A percentile compares a stretch with the other conserved stretches of the same genome.
phyloP scores from a whole-genome alignment of 2,888 invertebrate species.

The Cyclophora albipunctata region DNA sequence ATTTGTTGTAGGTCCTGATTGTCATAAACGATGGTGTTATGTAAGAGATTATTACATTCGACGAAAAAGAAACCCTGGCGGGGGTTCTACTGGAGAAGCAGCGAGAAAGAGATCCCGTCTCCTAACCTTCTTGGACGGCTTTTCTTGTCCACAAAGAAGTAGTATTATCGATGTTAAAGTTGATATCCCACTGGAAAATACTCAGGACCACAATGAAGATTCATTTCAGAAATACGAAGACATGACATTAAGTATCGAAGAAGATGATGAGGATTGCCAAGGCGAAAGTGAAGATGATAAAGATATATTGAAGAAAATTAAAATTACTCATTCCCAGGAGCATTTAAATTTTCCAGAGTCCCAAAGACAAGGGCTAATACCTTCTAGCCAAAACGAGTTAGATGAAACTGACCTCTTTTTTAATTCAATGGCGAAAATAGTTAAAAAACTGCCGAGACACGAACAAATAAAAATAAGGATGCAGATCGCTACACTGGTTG shows the following conservation, averaged over 20 bases:
- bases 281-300: not conserved
- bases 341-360: too few relatives aligned
- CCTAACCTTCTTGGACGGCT: slow-evolving; percentile 21
- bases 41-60: slow-evolving; percentile 34
- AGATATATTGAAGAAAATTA: not conserved
- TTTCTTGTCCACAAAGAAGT: slow-evolving; percentile 16
- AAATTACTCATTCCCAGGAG: not conserved
- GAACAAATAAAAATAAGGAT: slow-evolving; percentile 27
- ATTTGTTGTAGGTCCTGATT: slow-evolving; percentile 19
- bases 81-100: slow-evolving; percentile 25
- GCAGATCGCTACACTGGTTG: slow-evolving; percentile 24
- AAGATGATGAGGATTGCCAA: too few relatives aligned
- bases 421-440: slow-evolving; percentile 31
- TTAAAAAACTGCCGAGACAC: slow-evolving; percentile 26
- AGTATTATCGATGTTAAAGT: slow-evolving; percentile 14
- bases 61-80: slow-evolving; percentile 26
- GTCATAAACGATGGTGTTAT: slow-evolving; percentile 31
- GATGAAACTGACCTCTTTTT: slow-evolving; percentile 31
- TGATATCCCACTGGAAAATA: slow-evolving; percentile 5
- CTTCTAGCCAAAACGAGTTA: slow-evolving; percentile 10
- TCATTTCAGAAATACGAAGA: not conserved
- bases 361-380: not conserved
- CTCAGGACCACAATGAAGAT: not conserved
- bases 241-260: not conserved
- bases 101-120: slow-evolving; percentile 25